phyloP scores from a whole-genome alignment of 2,113 vertebrate genomes.

The Semnopithecus entellus region DNA sequence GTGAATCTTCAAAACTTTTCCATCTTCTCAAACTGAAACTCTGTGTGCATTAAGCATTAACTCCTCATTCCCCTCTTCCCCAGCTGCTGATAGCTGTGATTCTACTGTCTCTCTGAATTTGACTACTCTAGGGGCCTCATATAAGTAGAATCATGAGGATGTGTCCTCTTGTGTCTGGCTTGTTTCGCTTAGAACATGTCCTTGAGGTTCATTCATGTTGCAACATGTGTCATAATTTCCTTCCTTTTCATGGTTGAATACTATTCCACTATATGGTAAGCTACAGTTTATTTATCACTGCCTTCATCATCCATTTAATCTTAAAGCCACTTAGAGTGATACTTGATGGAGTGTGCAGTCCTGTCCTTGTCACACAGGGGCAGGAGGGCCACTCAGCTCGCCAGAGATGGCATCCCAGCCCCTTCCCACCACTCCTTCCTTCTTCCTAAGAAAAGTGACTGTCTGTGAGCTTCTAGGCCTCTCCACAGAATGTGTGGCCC shows the following conservation, averaged over 20 bases:
- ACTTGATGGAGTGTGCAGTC: neutral
- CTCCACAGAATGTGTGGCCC: neutral
- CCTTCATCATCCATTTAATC: neutral
- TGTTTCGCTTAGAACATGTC: neutral
- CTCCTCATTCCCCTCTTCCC: neutral
- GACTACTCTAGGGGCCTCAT: neutral
- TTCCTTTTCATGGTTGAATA: neutral
- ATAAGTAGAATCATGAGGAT: neutral
- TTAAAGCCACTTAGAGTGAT: neutral
- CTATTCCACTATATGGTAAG: too few relatives aligned
- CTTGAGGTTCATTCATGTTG: neutral
- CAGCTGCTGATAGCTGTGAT: neutral
- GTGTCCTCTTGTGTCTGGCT: neutral
- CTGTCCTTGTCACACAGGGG: neutral
- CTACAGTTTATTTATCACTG: neutral
- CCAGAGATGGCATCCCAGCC: neutral
- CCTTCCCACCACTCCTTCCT: neutral
- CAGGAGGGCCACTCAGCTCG: neutral
- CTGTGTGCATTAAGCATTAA: neutral
- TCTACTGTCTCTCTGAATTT: neutral
- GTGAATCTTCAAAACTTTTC: neutral
- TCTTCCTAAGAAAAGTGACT: neutral
- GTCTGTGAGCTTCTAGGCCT: neutral
- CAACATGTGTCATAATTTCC: neutral
- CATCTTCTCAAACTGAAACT: neutral